Evolutionary conservation across 35 echinoderm and acorn worm species (phyloP).

Genomic region (Heliocidaris tuberculata): DNA sequence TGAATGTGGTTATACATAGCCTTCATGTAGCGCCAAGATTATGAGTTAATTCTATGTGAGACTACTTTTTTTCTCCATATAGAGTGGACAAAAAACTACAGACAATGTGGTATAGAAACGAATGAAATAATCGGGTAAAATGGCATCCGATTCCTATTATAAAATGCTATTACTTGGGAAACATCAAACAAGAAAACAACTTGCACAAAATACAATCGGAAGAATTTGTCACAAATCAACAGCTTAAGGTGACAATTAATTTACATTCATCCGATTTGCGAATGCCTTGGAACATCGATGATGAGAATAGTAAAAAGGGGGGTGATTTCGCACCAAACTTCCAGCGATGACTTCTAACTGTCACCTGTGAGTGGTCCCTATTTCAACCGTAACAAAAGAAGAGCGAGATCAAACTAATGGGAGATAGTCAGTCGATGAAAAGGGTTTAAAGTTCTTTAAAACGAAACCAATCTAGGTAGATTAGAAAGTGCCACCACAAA

Average conservation of each 20-base stretch:
- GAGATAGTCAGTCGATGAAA: slow-evolving; percentile 23
- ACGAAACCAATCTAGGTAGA: slow-evolving; percentile 24
- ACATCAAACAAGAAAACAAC: slow-evolving; percentile 10
- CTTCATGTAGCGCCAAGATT: background rate
- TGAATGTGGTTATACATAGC: background rate
- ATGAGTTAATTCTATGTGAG: background rate
- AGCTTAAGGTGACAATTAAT: slow-evolving; percentile 3
- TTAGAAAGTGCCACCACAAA: slow-evolving; percentile 3
- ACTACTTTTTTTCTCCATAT: background rate
- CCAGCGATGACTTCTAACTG: slow-evolving; percentile 34
- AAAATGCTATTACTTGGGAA: background rate
- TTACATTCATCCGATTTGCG: slow-evolving; percentile 10
- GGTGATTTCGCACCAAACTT: background rate
- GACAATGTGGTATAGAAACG: background rate
- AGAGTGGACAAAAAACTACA: background rate
- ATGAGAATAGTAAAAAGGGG: background rate
- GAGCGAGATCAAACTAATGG: slow-evolving; percentile 25
- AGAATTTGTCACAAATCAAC: background rate
- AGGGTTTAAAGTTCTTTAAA: slow-evolving; percentile 19
- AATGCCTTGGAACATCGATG: background rate
- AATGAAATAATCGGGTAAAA: slow-evolving; percentile 4
- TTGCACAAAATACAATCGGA: background rate
- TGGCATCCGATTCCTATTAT: background rate
- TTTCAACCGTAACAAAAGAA: slow-evolving; percentile 6
- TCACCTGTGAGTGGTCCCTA: slow-evolving; percentile 5